phyloP scores from a whole-genome alignment of 2,797 vertebrate genomes.

The Alfaro cultratus region DNA sequence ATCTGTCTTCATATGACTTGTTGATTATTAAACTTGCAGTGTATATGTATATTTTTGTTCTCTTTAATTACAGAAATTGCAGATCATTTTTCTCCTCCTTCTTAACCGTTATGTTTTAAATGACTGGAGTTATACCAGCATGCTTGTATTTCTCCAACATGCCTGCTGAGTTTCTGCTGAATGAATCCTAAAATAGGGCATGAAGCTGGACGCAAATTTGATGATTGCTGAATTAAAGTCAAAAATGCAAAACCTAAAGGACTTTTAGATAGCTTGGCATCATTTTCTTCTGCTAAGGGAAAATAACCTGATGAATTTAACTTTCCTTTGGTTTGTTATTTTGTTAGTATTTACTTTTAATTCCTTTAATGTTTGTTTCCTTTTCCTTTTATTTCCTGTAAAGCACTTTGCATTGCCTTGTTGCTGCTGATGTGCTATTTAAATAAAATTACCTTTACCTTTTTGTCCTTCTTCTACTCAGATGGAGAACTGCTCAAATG shows the following conservation, averaged over 20 bases:
- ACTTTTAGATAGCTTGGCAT: neutral
- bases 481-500: slow-evolving; percentile 86
- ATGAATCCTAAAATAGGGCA: neutral
- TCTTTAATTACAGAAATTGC: neutral
- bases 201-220: neutral
- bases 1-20: neutral
- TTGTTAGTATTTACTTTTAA: neutral
- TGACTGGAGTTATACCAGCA: neutral
- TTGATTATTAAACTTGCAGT: neutral
- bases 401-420: no score
- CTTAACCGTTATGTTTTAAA: neutral
- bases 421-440: no score
- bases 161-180: neutral
- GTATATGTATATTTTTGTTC: neutral
- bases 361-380: no score
- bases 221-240: neutral
- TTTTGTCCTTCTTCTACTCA: slow-evolving; percentile 42
- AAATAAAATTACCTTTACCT: neutral
- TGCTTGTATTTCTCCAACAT: neutral
- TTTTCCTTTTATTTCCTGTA: no score
- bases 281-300: no score
- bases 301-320: neutral
- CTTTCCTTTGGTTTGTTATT: no score
- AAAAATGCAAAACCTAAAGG: neutral
- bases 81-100: neutral